Evolutionary conservation across 2,797 vertebrate genomes (phyloP), one percentile per base, ranked within the genome.

Genomic region (Chiroxiphia lanceolata): DNA sequence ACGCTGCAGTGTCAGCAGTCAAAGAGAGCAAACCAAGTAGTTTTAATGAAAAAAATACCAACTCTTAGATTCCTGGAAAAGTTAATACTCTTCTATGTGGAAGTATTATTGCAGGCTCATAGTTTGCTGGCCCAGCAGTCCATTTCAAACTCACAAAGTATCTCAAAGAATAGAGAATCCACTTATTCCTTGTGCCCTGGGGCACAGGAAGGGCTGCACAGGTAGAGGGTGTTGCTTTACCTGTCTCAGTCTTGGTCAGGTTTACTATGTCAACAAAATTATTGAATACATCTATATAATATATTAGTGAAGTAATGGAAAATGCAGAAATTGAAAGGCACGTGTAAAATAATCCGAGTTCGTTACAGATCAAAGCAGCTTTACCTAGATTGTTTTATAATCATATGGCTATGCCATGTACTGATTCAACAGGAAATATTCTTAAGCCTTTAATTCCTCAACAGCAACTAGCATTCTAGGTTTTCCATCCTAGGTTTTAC

Each of bases 341-440:
- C 0, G 0, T 14, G 31, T 26, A 3, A 91, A 83, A 69, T 26
- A 50, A 51, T 21, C 6, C 1, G 31, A 74, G 11, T 5, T 5
- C 18, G 11, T 68, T 90, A 53, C 45, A 34, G 54, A 87, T 48
- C 11, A 25, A 71, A 90, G 36, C 15, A 36, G 47, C 20, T 79
- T 82, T 29, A 53, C 10, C 13, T 40, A 16, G 13, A 19, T 18
- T 42, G 12, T 42, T 64, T 11, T 1, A 17, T 42, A 48, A 60
- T 9, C 15, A 14, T 9, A 26, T 3, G 18, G 36, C 48, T 67
- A 22, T 60, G 53, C 27, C 72, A 45, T 2, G 15, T 16, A 21
- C 11, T 56, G 21, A 60, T 48, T 22, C n/a, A 60, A 45, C 23
- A 84, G 23, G 4, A 71, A 83, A 42, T 70, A 20, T 8, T 53